Base-by-base conservation (phyloP, 2,113 vertebrate genomes). In the Ophthalmolycus amberensis region DNA sequence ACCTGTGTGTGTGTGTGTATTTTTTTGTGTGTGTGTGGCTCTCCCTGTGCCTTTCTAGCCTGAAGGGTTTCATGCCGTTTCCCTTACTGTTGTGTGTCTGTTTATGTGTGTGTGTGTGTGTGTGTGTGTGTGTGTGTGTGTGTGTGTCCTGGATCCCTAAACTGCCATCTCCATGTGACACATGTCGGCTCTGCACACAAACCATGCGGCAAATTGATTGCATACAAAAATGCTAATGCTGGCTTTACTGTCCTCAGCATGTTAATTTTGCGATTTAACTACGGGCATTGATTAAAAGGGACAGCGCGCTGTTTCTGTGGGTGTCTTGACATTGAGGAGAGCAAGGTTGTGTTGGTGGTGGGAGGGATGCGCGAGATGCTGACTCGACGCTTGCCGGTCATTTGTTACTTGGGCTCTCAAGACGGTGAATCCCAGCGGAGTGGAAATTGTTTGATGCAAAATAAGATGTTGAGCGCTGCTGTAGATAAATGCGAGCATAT, bases 191-290 rank as follows among this genome's bases (percentile, higher is more conserved):
- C 71, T 27, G 63, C 85, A 34, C 64, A 9, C 79, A 89, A 89
- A 84, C 84, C 86, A 87, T 87, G 89, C 66, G n/a, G 81, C 80
- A 90, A 90, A 92, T 82, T 92, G 90, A 94, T 88, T 73, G 73
- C 83, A 73, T 81, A 89, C 86, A 87, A 92, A 68, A 90, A 89
- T 84, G 85, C 85, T 86, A 91, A 85, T 84, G 82, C 58, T n/a
- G 40, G 18, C 54, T 83, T 87, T 72, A 77, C 68, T 83, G 85
- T 90, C 86, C 81, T 46, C 77, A 15, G 89, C 80, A 87, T 89
- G 86, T 89, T 90, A 90, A 87, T 86, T 85, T 85, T 65, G 66
- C 38, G 3, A 79, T 75, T 74, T 69, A 72, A 90, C 73, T 32
- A 66, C 11, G 20, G 38, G 72, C 64, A 84, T 80, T 69, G 80